phyloP scores from a whole-genome alignment of 2,888 invertebrate genomes.

The Clivina fossor region DNA sequence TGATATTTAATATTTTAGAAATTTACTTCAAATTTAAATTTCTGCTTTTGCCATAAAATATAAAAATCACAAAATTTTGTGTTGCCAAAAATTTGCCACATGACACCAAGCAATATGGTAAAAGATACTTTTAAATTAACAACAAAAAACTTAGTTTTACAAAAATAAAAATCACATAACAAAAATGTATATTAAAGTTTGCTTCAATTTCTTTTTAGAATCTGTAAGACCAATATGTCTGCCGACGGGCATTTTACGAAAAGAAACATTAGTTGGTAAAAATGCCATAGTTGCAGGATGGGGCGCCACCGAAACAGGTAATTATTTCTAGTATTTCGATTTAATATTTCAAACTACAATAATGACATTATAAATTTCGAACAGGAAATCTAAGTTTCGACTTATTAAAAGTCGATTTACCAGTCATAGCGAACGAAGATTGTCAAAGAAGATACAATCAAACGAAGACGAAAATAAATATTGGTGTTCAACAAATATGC shows the following conservation, averaged over 20 bases:
- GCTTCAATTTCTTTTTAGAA: constrained; percentile 46
- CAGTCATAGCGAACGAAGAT: constrained; percentile 48
- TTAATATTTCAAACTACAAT: neutral
- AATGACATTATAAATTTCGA: neutral
- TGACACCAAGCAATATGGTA: too few species aligned
- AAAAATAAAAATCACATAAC: too few species aligned
- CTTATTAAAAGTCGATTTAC: constrained; percentile 53
- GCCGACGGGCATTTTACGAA: constrained; percentile 48
- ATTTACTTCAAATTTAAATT: too few species aligned
- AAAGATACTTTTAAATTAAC: too few species aligned
- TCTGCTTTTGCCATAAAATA: too few species aligned
- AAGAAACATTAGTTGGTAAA: constrained; percentile 53
- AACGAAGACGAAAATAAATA: constrained; percentile 37
- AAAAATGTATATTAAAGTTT: too few species aligned
- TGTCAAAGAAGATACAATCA: constrained; percentile 45
- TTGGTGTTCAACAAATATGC: constrained; percentile 58
- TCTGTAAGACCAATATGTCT: constrained; percentile 55
- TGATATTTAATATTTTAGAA: too few species aligned
- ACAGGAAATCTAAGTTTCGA: constrained; percentile 44
- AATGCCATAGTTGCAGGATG: constrained; percentile 71
- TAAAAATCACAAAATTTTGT: too few species aligned
- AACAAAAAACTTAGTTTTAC: too few species aligned
- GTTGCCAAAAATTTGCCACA: too few species aligned
- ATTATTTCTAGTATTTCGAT: constrained; percentile 44
- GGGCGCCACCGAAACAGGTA: constrained; percentile 68